These are phyloP conservation scores for Anhinga anhinga DNA, from an alignment of 2,113 vertebrate genomes.

Conservation along the genomic window DNA sequence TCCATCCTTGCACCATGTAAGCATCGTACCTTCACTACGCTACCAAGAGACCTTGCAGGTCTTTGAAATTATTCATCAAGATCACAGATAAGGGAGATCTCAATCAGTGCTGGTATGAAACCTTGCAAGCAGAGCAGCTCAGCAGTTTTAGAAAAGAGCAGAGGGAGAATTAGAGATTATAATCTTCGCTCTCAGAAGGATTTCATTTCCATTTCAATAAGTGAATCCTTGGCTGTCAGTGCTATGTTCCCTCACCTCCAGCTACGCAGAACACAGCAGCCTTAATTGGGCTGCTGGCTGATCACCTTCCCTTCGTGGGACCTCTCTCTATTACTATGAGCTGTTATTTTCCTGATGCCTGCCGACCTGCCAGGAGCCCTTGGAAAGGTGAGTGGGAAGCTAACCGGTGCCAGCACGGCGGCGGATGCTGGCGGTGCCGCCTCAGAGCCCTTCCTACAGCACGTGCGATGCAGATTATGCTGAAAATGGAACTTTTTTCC, in stretches of 20 bases:
- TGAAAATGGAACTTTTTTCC: background rate
- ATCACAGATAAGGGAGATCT: background rate
- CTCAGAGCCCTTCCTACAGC: background rate
- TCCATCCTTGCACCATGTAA: accelerated
- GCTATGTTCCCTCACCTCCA: background rate
- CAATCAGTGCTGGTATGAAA: background rate
- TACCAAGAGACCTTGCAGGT: background rate
- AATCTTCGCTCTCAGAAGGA: background rate
- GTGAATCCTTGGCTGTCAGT: accelerated
- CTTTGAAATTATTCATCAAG: background rate
- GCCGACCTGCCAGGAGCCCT: background rate
- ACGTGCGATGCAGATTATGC: accelerated
- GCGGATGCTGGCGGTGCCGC: accelerated
- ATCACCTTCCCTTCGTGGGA: background rate
- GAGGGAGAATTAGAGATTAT: background rate
- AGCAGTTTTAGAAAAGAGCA: background rate
- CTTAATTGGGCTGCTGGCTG: background rate
- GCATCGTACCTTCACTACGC: accelerated
- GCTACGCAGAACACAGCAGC: accelerated
- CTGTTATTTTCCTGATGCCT: background rate
- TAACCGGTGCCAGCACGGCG: background rate
- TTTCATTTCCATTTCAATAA: background rate
- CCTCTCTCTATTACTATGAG: accelerated
- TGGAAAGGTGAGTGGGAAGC: background rate
- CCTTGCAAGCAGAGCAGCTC: background rate